A percentile compares a stretch with the other conserved stretches of the same genome.
These are phyloP conservation scores for Cromileptes altivelis DNA, from an alignment of 2,113 vertebrate genomes.

Conservation along the genomic window DNA sequence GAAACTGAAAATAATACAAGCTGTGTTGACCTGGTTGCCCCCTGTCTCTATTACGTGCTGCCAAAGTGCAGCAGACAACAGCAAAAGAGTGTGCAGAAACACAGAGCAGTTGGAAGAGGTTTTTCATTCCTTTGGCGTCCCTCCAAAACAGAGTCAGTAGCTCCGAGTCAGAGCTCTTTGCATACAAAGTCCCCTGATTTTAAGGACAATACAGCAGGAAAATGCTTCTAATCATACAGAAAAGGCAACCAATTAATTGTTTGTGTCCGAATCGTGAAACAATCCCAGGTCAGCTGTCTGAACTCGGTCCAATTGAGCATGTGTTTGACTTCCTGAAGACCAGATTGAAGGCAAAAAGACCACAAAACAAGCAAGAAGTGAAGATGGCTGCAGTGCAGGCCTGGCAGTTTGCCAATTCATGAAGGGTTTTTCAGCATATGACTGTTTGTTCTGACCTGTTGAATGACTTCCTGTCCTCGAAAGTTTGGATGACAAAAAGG, in stretches of 20 bases:
- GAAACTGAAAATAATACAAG: slow-evolving; percentile 3
- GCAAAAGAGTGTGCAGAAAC: slow-evolving; percentile 21
- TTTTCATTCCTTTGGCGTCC: slow-evolving; percentile 7
- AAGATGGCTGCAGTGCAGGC: slow-evolving; percentile 44
- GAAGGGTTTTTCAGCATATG: not conserved
- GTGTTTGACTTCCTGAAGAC: slow-evolving; percentile 47
- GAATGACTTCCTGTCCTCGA: not conserved
- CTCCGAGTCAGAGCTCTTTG: not conserved
- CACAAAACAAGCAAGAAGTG: slow-evolving; percentile 14
- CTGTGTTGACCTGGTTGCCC: slow-evolving; percentile 29
- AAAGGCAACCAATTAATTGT: not conserved
- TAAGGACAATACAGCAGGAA: not conserved
- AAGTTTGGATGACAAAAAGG: not conserved
- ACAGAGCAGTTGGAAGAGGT: not conserved
- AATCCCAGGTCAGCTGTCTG: not conserved
- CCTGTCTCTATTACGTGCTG: slow-evolving; percentile 1
- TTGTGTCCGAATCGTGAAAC: slow-evolving; percentile 2
- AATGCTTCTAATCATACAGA: slow-evolving; percentile 3
- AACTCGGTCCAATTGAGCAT: slow-evolving; percentile 45
- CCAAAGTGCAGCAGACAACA: slow-evolving; percentile 31
- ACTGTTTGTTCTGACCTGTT: not conserved
- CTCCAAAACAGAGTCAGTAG: not conserved
- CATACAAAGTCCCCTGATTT: not conserved
- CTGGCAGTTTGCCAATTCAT: not conserved
- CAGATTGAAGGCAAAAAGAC: slow-evolving; percentile 50